Conservation (phyloP, 2,113 vertebrate genomes). For the Panthera leo region DNA sequence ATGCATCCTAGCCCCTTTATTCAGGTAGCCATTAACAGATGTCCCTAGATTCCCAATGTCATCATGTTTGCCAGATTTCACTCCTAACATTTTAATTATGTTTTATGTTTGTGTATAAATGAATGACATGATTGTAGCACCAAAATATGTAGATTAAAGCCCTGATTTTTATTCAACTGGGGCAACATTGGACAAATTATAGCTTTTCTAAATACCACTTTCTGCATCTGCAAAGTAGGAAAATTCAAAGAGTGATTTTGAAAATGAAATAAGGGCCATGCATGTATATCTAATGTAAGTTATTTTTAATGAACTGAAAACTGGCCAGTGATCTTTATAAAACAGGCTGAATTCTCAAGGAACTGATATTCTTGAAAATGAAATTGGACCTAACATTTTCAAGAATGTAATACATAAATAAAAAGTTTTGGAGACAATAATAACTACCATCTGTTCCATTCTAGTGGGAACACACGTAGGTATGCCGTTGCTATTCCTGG, state of each 20-base stretch:
- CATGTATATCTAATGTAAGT: background rate
- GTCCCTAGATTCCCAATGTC: background rate
- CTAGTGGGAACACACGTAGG: background rate
- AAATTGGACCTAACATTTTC: constrained; percentile 63
- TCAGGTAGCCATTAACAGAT: background rate
- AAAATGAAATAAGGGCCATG: background rate
- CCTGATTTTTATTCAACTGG: background rate
- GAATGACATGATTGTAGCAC: background rate
- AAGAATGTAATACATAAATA: constrained; percentile 55
- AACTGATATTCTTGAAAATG: constrained; percentile 36
- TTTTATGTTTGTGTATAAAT: background rate
- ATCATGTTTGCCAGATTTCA: background rate
- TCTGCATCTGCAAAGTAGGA: background rate
- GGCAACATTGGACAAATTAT: background rate
- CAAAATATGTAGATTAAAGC: background rate
- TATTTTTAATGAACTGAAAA: constrained; percentile 55
- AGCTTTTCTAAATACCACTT: background rate
- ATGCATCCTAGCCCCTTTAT: background rate
- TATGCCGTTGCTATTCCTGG: background rate
- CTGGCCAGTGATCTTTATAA: constrained; percentile 37
- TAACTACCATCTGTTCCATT: constrained; percentile 59
- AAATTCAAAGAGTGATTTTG: background rate
- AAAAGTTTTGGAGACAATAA: constrained; percentile 46
- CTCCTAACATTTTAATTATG: background rate
- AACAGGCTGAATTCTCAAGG: constrained; percentile 28